Evolutionary conservation across 2,113 vertebrate species (phyloP), one percentile per base, ranked within the genome.

Genomic region (Syngnathus scovelli): DNA sequence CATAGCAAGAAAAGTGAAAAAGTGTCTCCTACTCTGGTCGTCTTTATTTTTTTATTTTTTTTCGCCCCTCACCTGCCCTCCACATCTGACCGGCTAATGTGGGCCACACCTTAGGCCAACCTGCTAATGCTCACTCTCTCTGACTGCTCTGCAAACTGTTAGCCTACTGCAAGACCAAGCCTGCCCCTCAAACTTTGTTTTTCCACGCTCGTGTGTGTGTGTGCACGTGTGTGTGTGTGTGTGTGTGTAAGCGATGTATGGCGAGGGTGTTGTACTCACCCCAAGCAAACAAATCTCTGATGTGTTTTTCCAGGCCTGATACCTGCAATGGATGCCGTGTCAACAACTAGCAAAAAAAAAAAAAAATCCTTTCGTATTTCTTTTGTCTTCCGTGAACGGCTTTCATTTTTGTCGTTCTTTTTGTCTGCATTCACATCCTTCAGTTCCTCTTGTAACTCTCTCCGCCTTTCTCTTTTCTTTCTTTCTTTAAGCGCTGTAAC

Each of bases 21-120:
- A 33, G 2, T 33, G 27, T 33, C 27, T 3, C 27, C 27, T 33
- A 33, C 27, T 33, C 27, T 33, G 27, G 44, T 15, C 18, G 6
- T 7, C 54, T 6, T 16, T 4, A 5, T 23, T 12, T 23, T 5
- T 23, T 13, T 12, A 9, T 54, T 21, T 54, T 23, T 21, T 11
- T 23, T 23, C 2, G 6, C 9, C 37, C 15, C 68, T 38, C 39
- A 44, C 61, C 69, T 69, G 18, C 52, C 46, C 65, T 23, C 71
- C 52, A 59, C 33, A 72, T 93, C 93, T 92, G 94, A 93, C 92
- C 90, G 86, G 78, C 90, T 76, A 90, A 91, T 90, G 86, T 83
- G 91, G 91, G 92, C 94, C 95, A 94, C 95, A 92, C 94, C 95
- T 97, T 96, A 92, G 93, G 93, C 94, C 95, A 96, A 98, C 94